phyloP scores from a whole-genome alignment of 1,140 invertebrate genomes.

The Diachasmimorpha longicaudata region DNA sequence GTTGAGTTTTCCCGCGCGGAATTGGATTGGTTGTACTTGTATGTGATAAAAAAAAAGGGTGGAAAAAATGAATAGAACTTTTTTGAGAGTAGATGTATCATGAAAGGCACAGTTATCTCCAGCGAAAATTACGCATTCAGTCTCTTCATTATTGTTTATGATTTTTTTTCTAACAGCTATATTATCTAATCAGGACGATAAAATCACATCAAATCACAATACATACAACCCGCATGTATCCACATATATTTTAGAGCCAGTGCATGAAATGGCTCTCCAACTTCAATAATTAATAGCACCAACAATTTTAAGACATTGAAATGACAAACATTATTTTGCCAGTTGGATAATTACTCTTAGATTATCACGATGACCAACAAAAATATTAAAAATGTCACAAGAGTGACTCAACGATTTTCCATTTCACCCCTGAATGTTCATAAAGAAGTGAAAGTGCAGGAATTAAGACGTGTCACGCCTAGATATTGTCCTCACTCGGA shows the following conservation, averaged over 20 bases:
- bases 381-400: not conserved
- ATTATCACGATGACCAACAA: not conserved
- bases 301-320: too few species aligned
- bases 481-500: constrained; percentile 16
- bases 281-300: too few species aligned
- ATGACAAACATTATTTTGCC: not conserved
- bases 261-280: too few species aligned
- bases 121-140: not conserved
- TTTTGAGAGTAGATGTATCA: not conserved
- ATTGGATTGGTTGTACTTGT: constrained; percentile 14
- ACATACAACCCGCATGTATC: too few species aligned
- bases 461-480: constrained; percentile 30
- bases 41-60: not conserved
- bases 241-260: too few species aligned
- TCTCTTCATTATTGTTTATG: too few species aligned
- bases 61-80: constrained; percentile 12
- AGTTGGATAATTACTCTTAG: not conserved
- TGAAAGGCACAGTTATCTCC: not conserved
- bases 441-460: not conserved
- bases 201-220: too few species aligned
- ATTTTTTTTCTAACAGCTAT: too few species aligned
- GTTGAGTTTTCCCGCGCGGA: not conserved
- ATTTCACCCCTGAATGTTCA: not conserved
- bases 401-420: not conserved
- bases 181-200: too few species aligned